Evolutionary conservation across 2,797 vertebrate species (phyloP).

Genomic region (Rhynchotus rufescens): DNA sequence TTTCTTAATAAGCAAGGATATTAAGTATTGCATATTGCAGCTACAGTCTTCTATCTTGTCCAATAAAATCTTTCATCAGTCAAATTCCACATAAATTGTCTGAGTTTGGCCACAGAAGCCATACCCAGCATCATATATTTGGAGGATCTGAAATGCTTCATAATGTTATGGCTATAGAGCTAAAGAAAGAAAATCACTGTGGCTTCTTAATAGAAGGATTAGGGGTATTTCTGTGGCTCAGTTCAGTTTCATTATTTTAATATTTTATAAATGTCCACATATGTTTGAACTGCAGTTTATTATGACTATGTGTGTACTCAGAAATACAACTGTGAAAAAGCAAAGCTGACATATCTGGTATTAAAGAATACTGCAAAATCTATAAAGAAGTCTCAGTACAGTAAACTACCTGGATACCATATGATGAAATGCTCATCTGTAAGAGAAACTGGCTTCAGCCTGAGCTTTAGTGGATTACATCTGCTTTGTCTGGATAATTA

Average conservation of each 20-base stretch:
- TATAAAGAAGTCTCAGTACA: not conserved
- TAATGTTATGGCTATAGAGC: not conserved
- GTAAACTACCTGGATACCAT: not conserved
- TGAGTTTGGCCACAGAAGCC: not conserved
- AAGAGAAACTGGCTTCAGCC: not conserved
- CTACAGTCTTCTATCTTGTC: not conserved
- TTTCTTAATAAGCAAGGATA: constrained; percentile 1
- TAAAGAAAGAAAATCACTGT: not conserved
- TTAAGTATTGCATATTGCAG: not conserved
- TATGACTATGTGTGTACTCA: not conserved
- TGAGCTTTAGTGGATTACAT: not conserved
- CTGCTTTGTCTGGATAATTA: not conserved
- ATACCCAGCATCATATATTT: not conserved
- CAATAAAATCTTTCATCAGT: not conserved
- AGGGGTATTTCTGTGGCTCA: not conserved
- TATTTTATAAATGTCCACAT: not conserved
- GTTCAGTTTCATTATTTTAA: not conserved
- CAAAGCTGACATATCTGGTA: not conserved
- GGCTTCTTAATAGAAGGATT: not conserved
- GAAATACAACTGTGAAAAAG: not conserved
- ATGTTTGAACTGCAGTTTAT: not conserved
- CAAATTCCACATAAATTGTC: not conserved
- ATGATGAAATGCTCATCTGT: rapidly evolving
- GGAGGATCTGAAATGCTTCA: not conserved
- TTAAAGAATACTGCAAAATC: not conserved